Evolutionary conservation across 1,140 invertebrate genomes (phyloP).

Genomic region (Drosophila azteca): DNA sequence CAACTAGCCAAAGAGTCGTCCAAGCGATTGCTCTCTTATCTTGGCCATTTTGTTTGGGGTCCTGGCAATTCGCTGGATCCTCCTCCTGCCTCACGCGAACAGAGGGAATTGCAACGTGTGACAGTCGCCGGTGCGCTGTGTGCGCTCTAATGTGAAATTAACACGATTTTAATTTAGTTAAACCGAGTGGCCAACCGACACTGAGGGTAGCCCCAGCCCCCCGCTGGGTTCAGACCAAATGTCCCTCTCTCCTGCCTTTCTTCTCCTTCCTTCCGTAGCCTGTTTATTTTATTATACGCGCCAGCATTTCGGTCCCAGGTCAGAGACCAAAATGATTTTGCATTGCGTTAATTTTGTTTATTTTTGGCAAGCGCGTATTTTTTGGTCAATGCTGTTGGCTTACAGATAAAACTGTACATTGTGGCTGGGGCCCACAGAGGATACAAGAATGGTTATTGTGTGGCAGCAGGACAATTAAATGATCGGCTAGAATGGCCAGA

Average conservation of each 20-base stretch:
- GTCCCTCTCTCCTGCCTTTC: slow-evolving; percentile 10
- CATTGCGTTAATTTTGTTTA: slow-evolving; percentile 70
- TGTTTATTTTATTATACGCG: slow-evolving; percentile 71
- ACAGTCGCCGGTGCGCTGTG: slow-evolving; percentile 59
- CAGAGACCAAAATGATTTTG: slow-evolving; percentile 58
- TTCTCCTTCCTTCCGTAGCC: not conserved
- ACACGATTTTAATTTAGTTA: slow-evolving; percentile 82
- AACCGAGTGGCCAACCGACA: slow-evolving; percentile 78
- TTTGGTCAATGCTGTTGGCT: slow-evolving; percentile 46
- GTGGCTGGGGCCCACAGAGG: slow-evolving; percentile 1
- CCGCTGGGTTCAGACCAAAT: slow-evolving; percentile 28
- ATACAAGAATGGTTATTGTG: no score
- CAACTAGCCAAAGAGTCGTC: not conserved
- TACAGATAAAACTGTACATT: slow-evolving; percentile 48
- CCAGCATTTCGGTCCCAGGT: slow-evolving; percentile 39
- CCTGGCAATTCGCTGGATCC: slow-evolving; percentile 71
- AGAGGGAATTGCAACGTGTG: slow-evolving; percentile 43
- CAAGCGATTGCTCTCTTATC: slow-evolving; percentile 54
- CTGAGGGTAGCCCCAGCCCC: slow-evolving; percentile 8
- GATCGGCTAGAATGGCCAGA: slow-evolving; percentile 19
- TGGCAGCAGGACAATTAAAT: slow-evolving; percentile 44
- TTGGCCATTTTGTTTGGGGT: slow-evolving; percentile 61
- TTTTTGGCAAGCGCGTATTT: slow-evolving; percentile 51
- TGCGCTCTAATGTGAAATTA: slow-evolving; percentile 82
- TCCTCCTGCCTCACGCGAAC: slow-evolving; percentile 48